Conservation (phyloP, 2,888 invertebrate species). For the Ornithoptera priamus region DNA sequence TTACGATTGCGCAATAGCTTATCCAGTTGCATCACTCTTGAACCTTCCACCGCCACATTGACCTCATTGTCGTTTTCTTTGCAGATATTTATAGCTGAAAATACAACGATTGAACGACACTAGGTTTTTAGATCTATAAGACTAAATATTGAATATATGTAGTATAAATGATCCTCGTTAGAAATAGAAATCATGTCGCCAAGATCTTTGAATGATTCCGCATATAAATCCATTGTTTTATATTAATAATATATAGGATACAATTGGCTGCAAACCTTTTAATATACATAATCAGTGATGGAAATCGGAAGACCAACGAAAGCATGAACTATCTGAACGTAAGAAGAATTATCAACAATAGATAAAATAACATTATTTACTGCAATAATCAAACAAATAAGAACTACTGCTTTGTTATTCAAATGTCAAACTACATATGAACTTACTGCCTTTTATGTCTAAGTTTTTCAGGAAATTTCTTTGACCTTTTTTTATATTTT, state of each 20-base stretch:
- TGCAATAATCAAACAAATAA: neutral
- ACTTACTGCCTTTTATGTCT: slow-evolving; percentile 65
- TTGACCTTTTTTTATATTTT: slow-evolving; percentile 68
- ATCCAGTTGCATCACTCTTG: slow-evolving; percentile 51
- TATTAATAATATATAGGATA: too few species aligned
- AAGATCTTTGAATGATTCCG: too few species aligned
- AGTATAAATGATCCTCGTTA: too few species aligned
- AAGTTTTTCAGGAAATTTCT: slow-evolving; percentile 62
- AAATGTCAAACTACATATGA: neutral
- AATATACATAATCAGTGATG: too few species aligned
- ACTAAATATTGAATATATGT: too few species aligned
- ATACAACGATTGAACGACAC: neutral
- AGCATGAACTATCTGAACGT: too few species aligned
- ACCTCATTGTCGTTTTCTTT: slow-evolving; percentile 48
- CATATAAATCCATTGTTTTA: too few species aligned
- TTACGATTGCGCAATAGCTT: slow-evolving; percentile 60
- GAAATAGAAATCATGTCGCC: too few species aligned
- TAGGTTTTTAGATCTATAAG: neutral
- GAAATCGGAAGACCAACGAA: too few species aligned
- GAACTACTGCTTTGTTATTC: neutral
- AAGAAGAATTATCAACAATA: too few species aligned
- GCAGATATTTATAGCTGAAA: slow-evolving; percentile 65
- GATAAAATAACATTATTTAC: too few species aligned
- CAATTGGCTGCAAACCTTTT: too few species aligned
- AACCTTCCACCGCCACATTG: slow-evolving; percentile 60